A percentile compares a stretch with the other conserved stretches of the same genome.
Evolutionary conservation across 92 coral and sea anemone species (phyloP).

Genomic region (Phymanthus crucifer): DNA sequence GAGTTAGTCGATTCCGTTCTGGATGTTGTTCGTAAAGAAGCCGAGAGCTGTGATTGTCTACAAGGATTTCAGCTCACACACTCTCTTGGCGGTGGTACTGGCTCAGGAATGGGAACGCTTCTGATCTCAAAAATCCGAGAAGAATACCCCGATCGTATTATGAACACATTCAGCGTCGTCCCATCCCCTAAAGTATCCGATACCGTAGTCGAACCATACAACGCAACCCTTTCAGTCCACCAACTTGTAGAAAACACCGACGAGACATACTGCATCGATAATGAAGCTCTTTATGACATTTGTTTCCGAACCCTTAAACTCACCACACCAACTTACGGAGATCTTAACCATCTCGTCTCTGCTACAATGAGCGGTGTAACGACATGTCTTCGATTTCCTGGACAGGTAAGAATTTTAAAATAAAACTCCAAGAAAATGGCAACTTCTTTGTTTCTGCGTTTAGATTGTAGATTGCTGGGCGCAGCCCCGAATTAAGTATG

Average conservation of each 20-base stretch:
- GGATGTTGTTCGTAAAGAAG: slow-evolving; percentile 94
- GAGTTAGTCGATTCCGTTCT: slow-evolving; percentile 94
- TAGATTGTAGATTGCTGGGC: slow-evolving; percentile 18
- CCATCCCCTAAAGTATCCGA: slow-evolving; percentile 94
- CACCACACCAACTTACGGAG: slow-evolving; percentile 96
- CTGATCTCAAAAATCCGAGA: slow-evolving; percentile 96
- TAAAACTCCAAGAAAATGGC: background rate
- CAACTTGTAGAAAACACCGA: slow-evolving; percentile 91
- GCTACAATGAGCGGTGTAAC: slow-evolving; percentile 94
- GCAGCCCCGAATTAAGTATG: slow-evolving; percentile 29
- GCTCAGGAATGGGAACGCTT: slow-evolving; percentile 93
- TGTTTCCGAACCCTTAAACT: slow-evolving; percentile 89
- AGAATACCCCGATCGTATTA: slow-evolving; percentile 94
- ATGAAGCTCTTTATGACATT: slow-evolving; percentile 91
- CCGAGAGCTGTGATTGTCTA: slow-evolving; percentile 95
- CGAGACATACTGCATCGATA: slow-evolving; percentile 89
- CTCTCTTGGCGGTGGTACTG: slow-evolving; percentile 97
- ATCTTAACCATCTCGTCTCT: slow-evolving; percentile 86
- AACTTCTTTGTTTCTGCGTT: background rate
- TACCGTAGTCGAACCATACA: slow-evolving; percentile 92
- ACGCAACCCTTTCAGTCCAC: slow-evolving; percentile 90
- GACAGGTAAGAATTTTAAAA: slow-evolving; percentile 54
- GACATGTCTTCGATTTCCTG: slow-evolving; percentile 87
- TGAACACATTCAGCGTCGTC: slow-evolving; percentile 93
- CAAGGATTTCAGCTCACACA: slow-evolving; percentile 98